Base-by-base conservation (phyloP, 2,113 vertebrate species). In the Elachura formosa region DNA sequence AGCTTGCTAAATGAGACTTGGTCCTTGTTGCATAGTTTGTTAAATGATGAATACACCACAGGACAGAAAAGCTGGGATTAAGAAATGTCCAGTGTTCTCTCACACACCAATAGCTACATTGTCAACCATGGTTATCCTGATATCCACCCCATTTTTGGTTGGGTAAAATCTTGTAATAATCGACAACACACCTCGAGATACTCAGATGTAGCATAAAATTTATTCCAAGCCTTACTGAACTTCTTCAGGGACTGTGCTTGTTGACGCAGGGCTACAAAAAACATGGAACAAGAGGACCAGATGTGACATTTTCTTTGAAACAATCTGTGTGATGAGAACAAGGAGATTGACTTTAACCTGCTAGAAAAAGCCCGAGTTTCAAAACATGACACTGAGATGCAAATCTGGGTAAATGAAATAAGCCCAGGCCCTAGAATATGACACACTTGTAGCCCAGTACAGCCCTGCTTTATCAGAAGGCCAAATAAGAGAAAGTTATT, bases 401-500 rank as follows among this genome's bases (percentile, higher is more conserved):
- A 28, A 36, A 34, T 11, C 1, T 3, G 31, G 38, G 26, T 34
- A 33, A 58, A 6, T 34, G 31, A 84, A n/a, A 4, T 14, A 16
- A 69, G 5, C 5, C 29, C 24, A 54, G 8, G 7, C 20, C 38
- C 36, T 21, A 15, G 26, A 43, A 75, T 17, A 48, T 2, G 16
- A 52, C 11, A 23, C 8, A 9, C 9, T 28, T 15, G 3, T 3
- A 69, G 17, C 16, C 45, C 18, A 51, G 11, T 11, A 38, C 31
- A 62, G 6, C 9, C 14, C 7, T 12, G 40, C 16, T 58, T 64
- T 71, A 51, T 61, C 9, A 78, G 28, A 45, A 73, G 9, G 2
- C n/a, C n/a, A n/a, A n/a, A n/a, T n/a, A n/a, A n/a, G n/a, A 26
- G 0, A 12, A 15, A 2, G 5, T 54, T 67, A 28, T 54, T 46